A percentile compares a stretch with the other conserved stretches of the same genome.
Conservation (phyloP, 2,888 invertebrate genomes). For the Hyalella azteca region DNA sequence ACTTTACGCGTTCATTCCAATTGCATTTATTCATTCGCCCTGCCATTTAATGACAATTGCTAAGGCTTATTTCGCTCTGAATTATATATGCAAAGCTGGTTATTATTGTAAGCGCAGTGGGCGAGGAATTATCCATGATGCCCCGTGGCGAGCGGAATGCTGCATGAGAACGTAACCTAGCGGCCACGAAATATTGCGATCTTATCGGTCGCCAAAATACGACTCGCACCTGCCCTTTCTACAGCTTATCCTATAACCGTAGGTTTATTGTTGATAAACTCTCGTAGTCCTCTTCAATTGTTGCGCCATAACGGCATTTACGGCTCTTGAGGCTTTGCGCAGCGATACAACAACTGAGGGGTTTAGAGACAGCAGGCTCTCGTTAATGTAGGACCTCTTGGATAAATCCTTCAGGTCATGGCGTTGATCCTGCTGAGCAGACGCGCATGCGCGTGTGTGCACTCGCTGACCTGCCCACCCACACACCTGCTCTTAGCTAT, state of each 20-base stretch:
- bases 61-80: too few relatives aligned
- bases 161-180: background rate
- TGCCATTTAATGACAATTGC: background rate
- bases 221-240: background rate
- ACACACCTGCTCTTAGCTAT: background rate
- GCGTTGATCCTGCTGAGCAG: background rate
- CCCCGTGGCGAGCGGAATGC: background rate
- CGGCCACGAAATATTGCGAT: constrained; percentile 9
- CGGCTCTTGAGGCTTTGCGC: background rate
- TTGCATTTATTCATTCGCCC: too few relatives aligned
- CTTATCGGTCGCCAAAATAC: background rate
- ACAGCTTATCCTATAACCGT: background rate
- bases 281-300: background rate
- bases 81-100: too few relatives aligned
- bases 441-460: background rate
- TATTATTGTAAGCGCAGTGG: too few relatives aligned
- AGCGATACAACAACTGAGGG: background rate
- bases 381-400: background rate
- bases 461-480: background rate
- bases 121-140: too few relatives aligned
- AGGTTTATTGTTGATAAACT: background rate
- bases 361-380: background rate
- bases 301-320: background rate
- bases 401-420: background rate
- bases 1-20: too few relatives aligned